Conservation (phyloP, 2,888 invertebrate species). For the Pseudanteris insignis region DNA sequence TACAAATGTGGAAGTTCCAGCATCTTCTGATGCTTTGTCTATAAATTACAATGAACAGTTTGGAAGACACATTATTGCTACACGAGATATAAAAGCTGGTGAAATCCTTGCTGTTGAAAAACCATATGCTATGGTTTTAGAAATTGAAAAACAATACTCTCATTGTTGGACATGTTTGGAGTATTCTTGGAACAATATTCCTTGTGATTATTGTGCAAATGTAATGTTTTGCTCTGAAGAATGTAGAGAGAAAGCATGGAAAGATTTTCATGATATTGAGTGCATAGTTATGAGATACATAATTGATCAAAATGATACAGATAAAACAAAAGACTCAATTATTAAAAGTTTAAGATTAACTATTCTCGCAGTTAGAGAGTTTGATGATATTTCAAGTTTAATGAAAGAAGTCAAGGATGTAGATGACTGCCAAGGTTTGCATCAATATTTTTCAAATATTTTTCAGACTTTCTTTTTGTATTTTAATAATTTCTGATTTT, state of each 20-base stretch:
- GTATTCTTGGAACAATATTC: constrained; percentile 70
- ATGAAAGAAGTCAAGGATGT: constrained; percentile 18
- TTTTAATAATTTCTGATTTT: neutral
- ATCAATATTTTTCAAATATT: no score
- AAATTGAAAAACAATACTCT: constrained; percentile 68
- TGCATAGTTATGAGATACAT: no score
- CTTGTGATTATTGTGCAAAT: constrained; percentile 73
- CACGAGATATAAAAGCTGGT: constrained; percentile 74
- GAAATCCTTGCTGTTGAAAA: constrained; percentile 81
- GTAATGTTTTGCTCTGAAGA: constrained; percentile 73
- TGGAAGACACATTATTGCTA: constrained; percentile 78
- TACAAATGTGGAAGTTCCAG: neutral
- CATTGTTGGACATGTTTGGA: constrained; percentile 77
- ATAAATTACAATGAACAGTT: constrained; percentile 68
- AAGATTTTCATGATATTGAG: constrained; percentile 79
- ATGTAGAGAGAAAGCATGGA: constrained; percentile 73
- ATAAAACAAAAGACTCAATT: neutral
- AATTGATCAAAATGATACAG: neutral
- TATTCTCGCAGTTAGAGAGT: constrained; percentile 54
- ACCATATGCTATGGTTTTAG: constrained; percentile 74
- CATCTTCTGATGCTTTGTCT: neutral
- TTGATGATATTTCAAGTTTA: constrained; percentile 55
- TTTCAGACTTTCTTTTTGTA: no score
- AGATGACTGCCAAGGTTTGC: constrained; percentile 27
- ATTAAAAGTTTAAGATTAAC: constrained; percentile 74